Conservation (phyloP, 2,888 invertebrate species). For the Perdita meconis region DNA sequence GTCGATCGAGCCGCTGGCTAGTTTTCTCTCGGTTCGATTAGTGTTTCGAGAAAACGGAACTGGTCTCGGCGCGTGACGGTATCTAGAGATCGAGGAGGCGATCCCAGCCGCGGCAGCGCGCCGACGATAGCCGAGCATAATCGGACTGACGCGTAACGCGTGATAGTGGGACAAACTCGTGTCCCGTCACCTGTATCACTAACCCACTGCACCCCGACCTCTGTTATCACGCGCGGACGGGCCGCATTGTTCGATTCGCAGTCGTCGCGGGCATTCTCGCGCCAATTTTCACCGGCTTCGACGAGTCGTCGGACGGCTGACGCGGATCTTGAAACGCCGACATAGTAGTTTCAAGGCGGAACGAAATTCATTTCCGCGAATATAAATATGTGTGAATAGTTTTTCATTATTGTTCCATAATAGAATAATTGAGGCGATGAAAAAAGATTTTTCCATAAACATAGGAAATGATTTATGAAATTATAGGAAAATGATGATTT, state of each 20-base stretch:
- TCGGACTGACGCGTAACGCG: slow-evolving; percentile 57
- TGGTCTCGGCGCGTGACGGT: neutral
- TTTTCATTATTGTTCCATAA: too few relatives aligned
- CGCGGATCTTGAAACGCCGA: too few relatives aligned
- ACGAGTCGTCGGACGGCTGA: neutral
- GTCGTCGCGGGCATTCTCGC: neutral
- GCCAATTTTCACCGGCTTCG: neutral
- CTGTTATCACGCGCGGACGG: slow-evolving; percentile 5
- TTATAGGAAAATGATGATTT: too few relatives aligned
- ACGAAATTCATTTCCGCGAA: too few relatives aligned
- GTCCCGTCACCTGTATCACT: slow-evolving; percentile 67
- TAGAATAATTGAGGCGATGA: too few relatives aligned
- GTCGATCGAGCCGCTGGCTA: slow-evolving; percentile 6
- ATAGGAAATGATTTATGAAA: too few relatives aligned
- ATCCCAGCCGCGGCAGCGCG: slow-evolving; percentile 33
- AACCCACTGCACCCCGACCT: slow-evolving; percentile 67
- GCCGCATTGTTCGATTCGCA: slow-evolving; percentile 21
- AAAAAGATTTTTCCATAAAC: too few relatives aligned
- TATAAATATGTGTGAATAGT: too few relatives aligned
- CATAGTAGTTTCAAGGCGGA: too few relatives aligned
- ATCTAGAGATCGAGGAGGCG: neutral
- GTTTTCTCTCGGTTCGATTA: slow-evolving; percentile 39
- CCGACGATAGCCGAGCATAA: slow-evolving; percentile 54
- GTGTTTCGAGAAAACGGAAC: slow-evolving; percentile 41
- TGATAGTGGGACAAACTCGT: slow-evolving; percentile 60